Percentiles rank a stretch among this genome's conserved stretches.
Conservation (phyloP, 2,888 invertebrate genomes). For the Tiliacea aurago region DNA sequence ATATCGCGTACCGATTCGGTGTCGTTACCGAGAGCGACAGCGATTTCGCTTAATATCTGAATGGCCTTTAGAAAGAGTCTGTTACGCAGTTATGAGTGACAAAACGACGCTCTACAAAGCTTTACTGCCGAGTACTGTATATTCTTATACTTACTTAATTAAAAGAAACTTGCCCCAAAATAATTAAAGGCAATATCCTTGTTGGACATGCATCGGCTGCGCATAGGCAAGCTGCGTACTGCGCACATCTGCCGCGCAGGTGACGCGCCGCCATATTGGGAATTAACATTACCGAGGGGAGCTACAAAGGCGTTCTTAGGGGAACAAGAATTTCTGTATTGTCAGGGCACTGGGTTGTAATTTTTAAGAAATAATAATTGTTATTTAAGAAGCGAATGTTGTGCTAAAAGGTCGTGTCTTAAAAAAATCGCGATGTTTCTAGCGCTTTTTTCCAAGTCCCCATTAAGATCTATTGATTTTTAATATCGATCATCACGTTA, state of each 20-base stretch:
- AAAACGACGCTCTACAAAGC: too few relatives aligned
- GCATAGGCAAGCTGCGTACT: slow-evolving; percentile 78
- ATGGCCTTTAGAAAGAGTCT: too few relatives aligned
- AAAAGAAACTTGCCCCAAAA: slow-evolving; percentile 31
- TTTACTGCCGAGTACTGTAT: neutral
- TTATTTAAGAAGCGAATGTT: neutral
- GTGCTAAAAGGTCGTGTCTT: too few relatives aligned
- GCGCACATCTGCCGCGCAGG: slow-evolving; percentile 83
- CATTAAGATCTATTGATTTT: neutral
- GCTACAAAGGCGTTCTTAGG: slow-evolving; percentile 62
- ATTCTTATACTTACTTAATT: slow-evolving; percentile 29
- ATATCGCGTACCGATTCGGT: too few relatives aligned
- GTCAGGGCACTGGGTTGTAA: slow-evolving; percentile 7
- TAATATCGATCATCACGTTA: neutral
- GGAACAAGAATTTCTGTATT: slow-evolving; percentile 45
- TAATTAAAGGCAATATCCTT: slow-evolving; percentile 59
- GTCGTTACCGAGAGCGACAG: too few relatives aligned
- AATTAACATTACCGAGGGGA: slow-evolving; percentile 63
- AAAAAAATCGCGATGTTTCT: neutral
- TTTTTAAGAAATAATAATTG: slow-evolving; percentile 26
- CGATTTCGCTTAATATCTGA: too few relatives aligned
- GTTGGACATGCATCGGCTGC: slow-evolving; percentile 50
- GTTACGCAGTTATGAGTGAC: too few relatives aligned
- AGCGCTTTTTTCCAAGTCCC: too few relatives aligned
- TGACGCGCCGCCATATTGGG: slow-evolving; percentile 75